These are phyloP conservation scores for Lepidothrix coronata DNA, from an alignment of 2,113 vertebrate species.

Conservation along the genomic window DNA sequence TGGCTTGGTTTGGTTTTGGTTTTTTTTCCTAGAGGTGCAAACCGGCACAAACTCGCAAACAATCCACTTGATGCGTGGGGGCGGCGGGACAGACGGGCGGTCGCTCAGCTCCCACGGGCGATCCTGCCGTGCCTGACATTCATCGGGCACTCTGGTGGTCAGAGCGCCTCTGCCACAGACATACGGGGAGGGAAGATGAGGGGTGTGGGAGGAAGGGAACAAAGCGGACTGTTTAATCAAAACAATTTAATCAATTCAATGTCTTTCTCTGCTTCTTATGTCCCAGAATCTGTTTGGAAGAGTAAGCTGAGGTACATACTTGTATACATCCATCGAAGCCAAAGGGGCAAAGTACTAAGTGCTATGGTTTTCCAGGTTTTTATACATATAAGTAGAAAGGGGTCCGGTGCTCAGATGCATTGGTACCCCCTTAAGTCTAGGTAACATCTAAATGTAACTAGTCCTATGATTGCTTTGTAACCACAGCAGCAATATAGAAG, in stretches of 20 bases:
- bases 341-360: neutral
- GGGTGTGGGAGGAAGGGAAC: neutral
- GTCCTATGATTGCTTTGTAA: neutral
- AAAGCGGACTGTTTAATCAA: neutral
- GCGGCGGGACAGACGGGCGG: too few species aligned
- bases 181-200: too few species aligned
- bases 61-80: neutral
- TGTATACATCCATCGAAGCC: rapidly evolving
- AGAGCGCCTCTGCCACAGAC: neutral
- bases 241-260: neutral
- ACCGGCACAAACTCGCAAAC: neutral
- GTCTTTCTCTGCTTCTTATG: neutral
- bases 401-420: neutral
- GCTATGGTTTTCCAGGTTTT: neutral
- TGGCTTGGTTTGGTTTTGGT: too few species aligned
- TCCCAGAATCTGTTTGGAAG: neutral
- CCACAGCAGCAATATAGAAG: rapidly evolving
- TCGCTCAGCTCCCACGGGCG: rapidly evolving
- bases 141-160: neutral
- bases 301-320: neutral
- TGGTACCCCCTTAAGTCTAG: too few species aligned
- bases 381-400: rapidly evolving
- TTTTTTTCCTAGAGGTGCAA: neutral
- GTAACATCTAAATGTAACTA: neutral
- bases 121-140: neutral